A percentile compares a stretch with the other conserved stretches of the same genome.
Evolutionary conservation across 2,113 vertebrate species (phyloP).

Genomic region (Delphinus delphis): DNA sequence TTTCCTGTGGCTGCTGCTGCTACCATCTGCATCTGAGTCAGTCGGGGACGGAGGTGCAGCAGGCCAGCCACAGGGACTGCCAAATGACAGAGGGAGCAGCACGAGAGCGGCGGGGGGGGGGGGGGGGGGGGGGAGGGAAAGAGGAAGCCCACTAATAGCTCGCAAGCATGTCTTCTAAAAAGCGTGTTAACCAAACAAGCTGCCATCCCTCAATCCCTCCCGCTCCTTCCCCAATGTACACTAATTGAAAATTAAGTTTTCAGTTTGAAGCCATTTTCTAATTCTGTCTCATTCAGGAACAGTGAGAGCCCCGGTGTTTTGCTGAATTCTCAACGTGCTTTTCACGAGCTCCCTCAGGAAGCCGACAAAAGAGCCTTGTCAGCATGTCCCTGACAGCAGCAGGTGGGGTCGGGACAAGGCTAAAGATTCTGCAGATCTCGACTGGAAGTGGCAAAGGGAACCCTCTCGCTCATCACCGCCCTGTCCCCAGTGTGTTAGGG

Average conservation of each 20-base stretch:
- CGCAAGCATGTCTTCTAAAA: conserved; percentile 67
- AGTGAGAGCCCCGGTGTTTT: conserved; percentile 75
- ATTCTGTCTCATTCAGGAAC: conserved; percentile 82
- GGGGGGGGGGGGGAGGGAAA: not conserved
- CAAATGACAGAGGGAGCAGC: conserved; percentile 74
- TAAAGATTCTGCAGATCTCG: not conserved
- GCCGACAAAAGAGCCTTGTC: conserved; percentile 69
- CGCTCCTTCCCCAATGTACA: conserved; percentile 80
- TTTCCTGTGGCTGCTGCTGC: conserved; percentile 51
- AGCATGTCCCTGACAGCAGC: conserved; percentile 63
- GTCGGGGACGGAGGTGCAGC: conserved; percentile 32
- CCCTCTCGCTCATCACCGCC: not conserved
- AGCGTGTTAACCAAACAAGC: conserved; percentile 74
- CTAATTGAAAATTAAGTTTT: conserved; percentile 87
- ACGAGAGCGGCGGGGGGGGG: not conserved
- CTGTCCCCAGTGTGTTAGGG: not conserved
- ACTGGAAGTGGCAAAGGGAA: not conserved
- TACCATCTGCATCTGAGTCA: conserved; percentile 45
- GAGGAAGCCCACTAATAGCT: conserved; percentile 64
- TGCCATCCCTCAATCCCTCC: conserved; percentile 72
- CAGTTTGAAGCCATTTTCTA: conserved; percentile 81
- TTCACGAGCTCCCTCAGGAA: conserved; percentile 75
- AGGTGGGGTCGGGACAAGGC: not conserved
- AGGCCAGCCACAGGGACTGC: conserved; percentile 10
- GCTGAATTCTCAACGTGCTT: conserved; percentile 78